Evolutionary conservation across 2,797 vertebrate species (phyloP).

Genomic region (Enteromius fasciolatus): DNA sequence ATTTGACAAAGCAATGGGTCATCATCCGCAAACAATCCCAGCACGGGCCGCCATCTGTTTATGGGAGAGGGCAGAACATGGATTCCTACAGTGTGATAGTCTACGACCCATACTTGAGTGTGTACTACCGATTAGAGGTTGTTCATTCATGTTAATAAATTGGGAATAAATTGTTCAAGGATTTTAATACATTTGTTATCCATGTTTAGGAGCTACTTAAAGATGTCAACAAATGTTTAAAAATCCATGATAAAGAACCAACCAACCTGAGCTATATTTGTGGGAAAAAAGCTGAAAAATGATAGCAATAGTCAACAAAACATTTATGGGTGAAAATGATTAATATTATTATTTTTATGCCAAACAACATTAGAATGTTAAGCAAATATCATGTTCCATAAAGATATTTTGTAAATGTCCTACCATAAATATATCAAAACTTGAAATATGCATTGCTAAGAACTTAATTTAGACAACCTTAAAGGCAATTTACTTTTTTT

Average conservation of each 20-base stretch:
- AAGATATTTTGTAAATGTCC: background rate
- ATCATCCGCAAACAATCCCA: slow-evolving; percentile 67
- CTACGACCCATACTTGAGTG: slow-evolving; percentile 53
- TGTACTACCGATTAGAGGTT: slow-evolving; percentile 58
- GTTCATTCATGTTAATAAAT: slow-evolving; percentile 35
- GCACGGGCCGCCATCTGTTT: slow-evolving; percentile 66
- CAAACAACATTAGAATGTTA: background rate
- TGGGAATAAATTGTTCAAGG: background rate
- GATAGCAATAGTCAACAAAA: background rate
- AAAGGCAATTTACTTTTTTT: no score
- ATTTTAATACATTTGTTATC: background rate
- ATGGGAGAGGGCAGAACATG: slow-evolving; percentile 50
- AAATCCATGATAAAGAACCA: background rate
- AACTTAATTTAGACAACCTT: background rate
- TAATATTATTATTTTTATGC: no score
- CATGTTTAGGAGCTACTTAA: background rate
- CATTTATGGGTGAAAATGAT: background rate
- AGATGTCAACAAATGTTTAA: background rate
- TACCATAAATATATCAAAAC: background rate
- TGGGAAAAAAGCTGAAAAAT: background rate
- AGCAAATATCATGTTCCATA: background rate
- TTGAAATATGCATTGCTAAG: background rate
- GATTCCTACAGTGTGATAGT: slow-evolving; percentile 42
- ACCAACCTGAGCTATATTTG: background rate
- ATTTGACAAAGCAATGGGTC: slow-evolving; percentile 63